phyloP scores from a whole-genome alignment of 1,140 invertebrate species.

The Musca vetustissima region DNA sequence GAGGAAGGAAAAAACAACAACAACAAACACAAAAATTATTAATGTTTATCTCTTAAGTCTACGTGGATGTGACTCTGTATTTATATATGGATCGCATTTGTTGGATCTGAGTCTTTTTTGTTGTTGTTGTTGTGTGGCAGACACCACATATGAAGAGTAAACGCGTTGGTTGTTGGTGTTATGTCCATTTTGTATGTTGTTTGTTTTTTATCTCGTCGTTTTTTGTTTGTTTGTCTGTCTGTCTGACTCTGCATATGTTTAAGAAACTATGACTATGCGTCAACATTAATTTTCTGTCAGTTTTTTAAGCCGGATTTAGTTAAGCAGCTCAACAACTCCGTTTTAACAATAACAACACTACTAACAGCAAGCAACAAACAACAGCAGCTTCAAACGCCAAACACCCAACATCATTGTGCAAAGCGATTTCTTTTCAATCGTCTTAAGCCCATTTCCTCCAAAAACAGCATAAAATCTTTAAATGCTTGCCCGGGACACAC shows the following conservation, averaged over 20 bases:
- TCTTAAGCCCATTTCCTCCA: slow-evolving; percentile 1
- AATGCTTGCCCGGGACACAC: no score
- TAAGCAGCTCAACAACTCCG: slow-evolving; percentile 20
- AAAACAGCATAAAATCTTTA: neutral
- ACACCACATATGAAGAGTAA: neutral
- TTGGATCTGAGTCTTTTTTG: no score
- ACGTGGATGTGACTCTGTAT: neutral
- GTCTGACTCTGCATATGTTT: neutral
- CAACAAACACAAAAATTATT: slow-evolving; percentile 1
- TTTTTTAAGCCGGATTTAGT: slow-evolving; percentile 22
- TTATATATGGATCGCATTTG: no score
- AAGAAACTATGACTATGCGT: slow-evolving; percentile 22
- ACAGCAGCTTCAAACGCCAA: neutral
- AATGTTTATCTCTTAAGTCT: slow-evolving; percentile 19
- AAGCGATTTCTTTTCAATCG: neutral
- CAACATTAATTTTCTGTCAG: slow-evolving; percentile 21
- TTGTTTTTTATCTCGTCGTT: neutral
- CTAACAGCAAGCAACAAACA: no score
- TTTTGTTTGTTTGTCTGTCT: neutral
- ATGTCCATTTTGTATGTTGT: neutral
- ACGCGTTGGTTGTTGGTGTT: neutral
- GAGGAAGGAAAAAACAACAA: no score
- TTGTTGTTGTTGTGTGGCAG: no score
- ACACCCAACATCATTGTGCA: slow-evolving; percentile 2
- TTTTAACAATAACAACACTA: slow-evolving; percentile 8